Evolutionary conservation across 2,888 invertebrate genomes (phyloP).

Genomic region (Aporophyla lueneburgensis): DNA sequence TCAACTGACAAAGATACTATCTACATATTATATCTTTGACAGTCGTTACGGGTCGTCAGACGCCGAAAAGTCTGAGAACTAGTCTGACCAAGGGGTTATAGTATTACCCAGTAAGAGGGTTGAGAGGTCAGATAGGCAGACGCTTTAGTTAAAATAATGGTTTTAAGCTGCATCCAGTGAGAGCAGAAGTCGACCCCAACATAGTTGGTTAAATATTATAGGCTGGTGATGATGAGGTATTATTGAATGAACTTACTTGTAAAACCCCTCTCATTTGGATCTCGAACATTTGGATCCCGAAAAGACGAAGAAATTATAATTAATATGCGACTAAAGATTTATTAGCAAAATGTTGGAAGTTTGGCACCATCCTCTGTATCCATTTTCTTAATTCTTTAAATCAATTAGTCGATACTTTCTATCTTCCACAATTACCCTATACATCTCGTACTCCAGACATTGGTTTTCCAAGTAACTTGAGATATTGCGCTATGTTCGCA

Average conservation of each 20-base stretch:
- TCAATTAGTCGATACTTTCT: slow-evolving; percentile 1
- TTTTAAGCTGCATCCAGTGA: too few relatives aligned
- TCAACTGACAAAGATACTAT: background rate
- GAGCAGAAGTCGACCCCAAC: too few relatives aligned
- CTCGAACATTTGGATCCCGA: background rate
- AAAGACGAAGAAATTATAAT: background rate
- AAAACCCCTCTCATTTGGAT: background rate
- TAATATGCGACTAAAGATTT: background rate
- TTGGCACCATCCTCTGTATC: background rate
- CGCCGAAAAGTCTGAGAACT: too few relatives aligned
- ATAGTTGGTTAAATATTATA: too few relatives aligned
- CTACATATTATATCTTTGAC: too few relatives aligned
- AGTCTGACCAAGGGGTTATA: too few relatives aligned
- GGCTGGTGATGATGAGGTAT: too few relatives aligned
- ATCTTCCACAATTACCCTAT: slow-evolving; percentile 6
- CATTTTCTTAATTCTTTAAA: background rate
- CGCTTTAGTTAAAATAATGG: too few relatives aligned
- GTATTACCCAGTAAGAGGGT: too few relatives aligned
- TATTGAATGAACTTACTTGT: background rate
- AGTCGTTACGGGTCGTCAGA: too few relatives aligned
- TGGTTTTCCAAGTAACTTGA: slow-evolving; percentile 59
- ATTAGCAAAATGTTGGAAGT: too few relatives aligned
- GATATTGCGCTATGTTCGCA: slow-evolving; percentile 58
- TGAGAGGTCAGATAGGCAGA: too few relatives aligned
- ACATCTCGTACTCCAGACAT: slow-evolving; percentile 17